A percentile compares a stretch with the other conserved stretches of the same genome.
Evolutionary conservation across 1,140 invertebrate genomes (phyloP).

Genomic region (Monochamus saltuarius): DNA sequence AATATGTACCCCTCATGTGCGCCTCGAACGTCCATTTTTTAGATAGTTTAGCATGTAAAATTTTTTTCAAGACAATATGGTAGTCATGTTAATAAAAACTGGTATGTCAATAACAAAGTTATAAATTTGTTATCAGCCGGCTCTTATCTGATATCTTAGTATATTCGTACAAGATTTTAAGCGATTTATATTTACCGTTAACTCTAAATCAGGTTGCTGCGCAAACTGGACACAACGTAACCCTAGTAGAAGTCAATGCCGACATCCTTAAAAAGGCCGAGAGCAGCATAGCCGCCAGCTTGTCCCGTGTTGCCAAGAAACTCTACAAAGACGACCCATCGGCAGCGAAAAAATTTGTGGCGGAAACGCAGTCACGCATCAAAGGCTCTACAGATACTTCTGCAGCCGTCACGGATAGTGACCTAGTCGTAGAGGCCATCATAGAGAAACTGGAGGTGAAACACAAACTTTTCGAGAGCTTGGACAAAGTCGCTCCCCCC

Average conservation of each 20-base stretch:
- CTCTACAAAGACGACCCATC: constrained; percentile 68
- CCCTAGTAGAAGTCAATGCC: constrained; percentile 71
- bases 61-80: too few relatives aligned
- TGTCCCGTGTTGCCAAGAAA: constrained; percentile 78
- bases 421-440: constrained; percentile 86
- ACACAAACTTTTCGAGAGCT: constrained; percentile 71
- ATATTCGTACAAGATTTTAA: too few relatives aligned
- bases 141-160: too few relatives aligned
- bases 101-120: too few relatives aligned
- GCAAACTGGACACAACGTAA: constrained; percentile 74
- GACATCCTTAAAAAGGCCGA: constrained; percentile 70
- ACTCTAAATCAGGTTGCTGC: constrained; percentile 66
- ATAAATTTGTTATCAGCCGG: too few relatives aligned
- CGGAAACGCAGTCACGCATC: constrained; percentile 62
- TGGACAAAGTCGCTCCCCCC: constrained; percentile 62
- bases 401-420: constrained; percentile 63
- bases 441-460: constrained; percentile 82
- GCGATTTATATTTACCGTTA: too few relatives aligned
- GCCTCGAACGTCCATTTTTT: too few relatives aligned
- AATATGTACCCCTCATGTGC: too few relatives aligned
- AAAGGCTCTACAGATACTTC: constrained; percentile 62
- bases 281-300: constrained; percentile 66
- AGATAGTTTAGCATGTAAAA: too few relatives aligned
- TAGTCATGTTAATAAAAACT: too few relatives aligned
- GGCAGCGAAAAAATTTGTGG: constrained; percentile 68